Evolutionary conservation across 2,797 vertebrate species (phyloP), one percentile per base, ranked within the genome.

Genomic region (Neoniphon sammara): DNA sequence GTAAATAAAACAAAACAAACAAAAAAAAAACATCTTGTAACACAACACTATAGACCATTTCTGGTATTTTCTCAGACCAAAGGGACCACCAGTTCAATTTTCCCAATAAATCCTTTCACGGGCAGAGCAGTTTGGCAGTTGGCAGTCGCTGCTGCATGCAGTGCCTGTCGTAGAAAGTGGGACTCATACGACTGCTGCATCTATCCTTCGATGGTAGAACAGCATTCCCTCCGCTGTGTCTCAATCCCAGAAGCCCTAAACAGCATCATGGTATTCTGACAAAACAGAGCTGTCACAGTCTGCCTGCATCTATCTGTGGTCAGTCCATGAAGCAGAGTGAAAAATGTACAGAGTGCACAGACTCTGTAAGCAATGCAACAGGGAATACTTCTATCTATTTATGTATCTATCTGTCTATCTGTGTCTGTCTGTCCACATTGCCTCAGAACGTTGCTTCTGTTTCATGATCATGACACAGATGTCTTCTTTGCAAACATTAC

Each of bases 231-330:
- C 69, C 73, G 47, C 75, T 82, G 86, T 80, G 85, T 70, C 70
- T 54, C 25, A 1, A 44, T 81, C 88, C 78, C 84, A 53, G 47
- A 88, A 89, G 80, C 80, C 84, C 88, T 70, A 58, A 85, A 85
- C 83, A 84, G 81, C 78, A 80, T 79, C 21, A 21, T 7, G 58
- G 63, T 70, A 81, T 66, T 74, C 80, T 82, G 75, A 90, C 80
- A 84, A 88, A 89, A 86, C 83, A 85, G 76, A 81, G 84, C 82
- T 85, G 90, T 89, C 89, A 88, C 54, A 60, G 36, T 59, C 65
- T 72, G 73, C 79, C 73, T 73, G 66, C 81, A 63, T 47, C 5
- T 6, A 77, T 70, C n/a, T 53, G 21, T 27, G 21, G 50, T 21
- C 18, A 23, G 10, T 11, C 10, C 21, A 2, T 23, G 10, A 34